Evolutionary conservation across 2,888 invertebrate species (phyloP), one percentile per base, ranked within the genome.

Genomic region (Agrilus cyanescens): DNA sequence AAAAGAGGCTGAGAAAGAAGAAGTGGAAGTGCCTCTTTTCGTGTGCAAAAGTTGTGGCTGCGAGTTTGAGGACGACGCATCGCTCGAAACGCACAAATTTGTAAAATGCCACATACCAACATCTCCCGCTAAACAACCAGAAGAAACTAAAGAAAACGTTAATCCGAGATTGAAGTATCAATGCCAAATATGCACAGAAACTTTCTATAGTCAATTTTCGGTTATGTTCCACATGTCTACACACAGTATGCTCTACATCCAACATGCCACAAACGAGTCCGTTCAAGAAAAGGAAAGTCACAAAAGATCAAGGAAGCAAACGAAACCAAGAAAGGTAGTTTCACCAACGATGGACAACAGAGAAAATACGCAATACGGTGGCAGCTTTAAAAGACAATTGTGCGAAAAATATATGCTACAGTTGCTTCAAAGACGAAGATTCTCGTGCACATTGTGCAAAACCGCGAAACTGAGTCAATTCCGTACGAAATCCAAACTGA

Each of bases 31-130:
- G 50, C 69, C 70, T 45, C 61, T 69, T 45, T 70, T 71, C 57
- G 63, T 70, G 51, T 73, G 73, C 58, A 66, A 62, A 48, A 63
- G 64, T 55, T 73, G 73, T 62, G 72, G 72, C 45, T 72, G 72
- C 58, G 72, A 73, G 56, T 72, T 73, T 56, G 66, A 68, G 49
- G 70, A 72, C 53, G 69, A 70, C 49, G 58, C 63, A 44, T 72
- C 72, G 20, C 60, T 72, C 37, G 69, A 69, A 56, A 68, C 67
- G 37, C 71, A 72, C 56, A 67, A 66, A 46, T 62, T 61, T 46
- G 64, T 67, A 52, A 69, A 69, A 58, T 64, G 65, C 51, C 62
- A 62, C 60, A 63, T 56, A 52, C 52, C 66, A 59, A 61, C 69
- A 69, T 68, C 69, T 69, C 68, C 69, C 68, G 68, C 67, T 50